Conservation (phyloP, 2,113 vertebrate genomes). For the Cyrtonyx montezumae region DNA sequence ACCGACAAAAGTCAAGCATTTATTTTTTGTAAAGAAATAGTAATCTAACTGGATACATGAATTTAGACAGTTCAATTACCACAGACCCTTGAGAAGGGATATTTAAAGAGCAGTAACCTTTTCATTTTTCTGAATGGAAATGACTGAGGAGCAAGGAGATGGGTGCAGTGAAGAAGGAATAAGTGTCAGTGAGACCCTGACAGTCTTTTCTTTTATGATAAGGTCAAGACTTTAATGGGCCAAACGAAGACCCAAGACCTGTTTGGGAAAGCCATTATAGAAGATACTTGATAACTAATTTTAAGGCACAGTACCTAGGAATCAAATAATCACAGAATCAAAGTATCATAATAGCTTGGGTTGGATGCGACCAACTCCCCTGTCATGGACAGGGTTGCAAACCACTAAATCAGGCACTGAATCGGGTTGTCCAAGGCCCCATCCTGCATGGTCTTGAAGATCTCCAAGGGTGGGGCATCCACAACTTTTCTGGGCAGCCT, state of each 20-base stretch:
- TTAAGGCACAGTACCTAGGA: background rate
- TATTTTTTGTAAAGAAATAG: slow-evolving; percentile 10
- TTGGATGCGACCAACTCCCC: background rate
- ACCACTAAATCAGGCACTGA: background rate
- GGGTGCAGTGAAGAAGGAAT: background rate
- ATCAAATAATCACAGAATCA: background rate
- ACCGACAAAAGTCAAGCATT: slow-evolving; percentile 30
- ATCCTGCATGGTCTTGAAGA: background rate
- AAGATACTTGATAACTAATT: background rate
- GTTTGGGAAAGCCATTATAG: background rate
- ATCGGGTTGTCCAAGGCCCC: background rate
- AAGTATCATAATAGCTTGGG: background rate
- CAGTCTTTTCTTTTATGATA: background rate
- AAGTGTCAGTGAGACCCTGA: background rate
- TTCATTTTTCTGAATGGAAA: slow-evolving; percentile 22
- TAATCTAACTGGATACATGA: slow-evolving; percentile 29
- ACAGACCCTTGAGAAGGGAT: background rate
- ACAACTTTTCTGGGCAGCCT: too few species aligned
- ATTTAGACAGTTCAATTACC: slow-evolving; percentile 54
- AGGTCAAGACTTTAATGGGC: background rate
- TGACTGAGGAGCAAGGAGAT: background rate
- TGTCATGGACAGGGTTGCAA: background rate
- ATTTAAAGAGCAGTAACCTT: slow-evolving; percentile 36
- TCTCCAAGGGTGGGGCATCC: too few species aligned
- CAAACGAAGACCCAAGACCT: background rate